phyloP scores from a whole-genome alignment of 2,888 invertebrate genomes.

The Synergus laeviventris region DNA sequence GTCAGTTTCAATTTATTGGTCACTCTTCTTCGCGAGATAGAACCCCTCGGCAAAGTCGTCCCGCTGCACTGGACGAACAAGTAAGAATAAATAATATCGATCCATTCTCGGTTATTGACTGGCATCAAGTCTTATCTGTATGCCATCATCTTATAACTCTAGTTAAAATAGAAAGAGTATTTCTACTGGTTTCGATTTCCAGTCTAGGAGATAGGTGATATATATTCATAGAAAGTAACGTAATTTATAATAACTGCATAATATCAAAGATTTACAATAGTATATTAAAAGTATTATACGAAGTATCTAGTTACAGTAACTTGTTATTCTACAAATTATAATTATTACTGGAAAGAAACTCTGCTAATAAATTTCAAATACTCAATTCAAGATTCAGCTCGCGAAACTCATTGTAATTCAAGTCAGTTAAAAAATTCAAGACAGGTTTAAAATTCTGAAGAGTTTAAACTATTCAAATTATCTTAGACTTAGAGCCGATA shows the following conservation, averaged over 20 bases:
- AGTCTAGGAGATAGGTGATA: background rate
- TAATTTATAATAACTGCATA: background rate
- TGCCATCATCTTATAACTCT: constrained; percentile 1
- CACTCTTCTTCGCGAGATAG: constrained; percentile 65
- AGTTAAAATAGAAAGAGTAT: constrained; percentile 22
- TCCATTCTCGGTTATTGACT: constrained; percentile 22
- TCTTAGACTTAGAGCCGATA: background rate
- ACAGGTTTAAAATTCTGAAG: background rate
- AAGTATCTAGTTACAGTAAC: background rate
- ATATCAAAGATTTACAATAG: background rate
- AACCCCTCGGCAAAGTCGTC: constrained; percentile 60
- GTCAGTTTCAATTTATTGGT: constrained; percentile 91
- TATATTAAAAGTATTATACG: too few relatives aligned
- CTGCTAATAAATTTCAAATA: background rate
- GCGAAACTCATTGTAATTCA: background rate
- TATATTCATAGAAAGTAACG: constrained; percentile 11
- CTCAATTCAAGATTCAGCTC: background rate
- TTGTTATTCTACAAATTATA: background rate
- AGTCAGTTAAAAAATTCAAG: background rate
- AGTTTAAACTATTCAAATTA: background rate
- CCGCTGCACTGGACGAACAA: constrained; percentile 79
- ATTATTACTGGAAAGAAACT: background rate
- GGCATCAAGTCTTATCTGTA: background rate
- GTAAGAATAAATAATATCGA: constrained; percentile 72
- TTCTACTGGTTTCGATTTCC: constrained; percentile 21